These are phyloP conservation scores for Cervus canadensis DNA, from an alignment of 2,113 vertebrate species.

Conservation along the genomic window DNA sequence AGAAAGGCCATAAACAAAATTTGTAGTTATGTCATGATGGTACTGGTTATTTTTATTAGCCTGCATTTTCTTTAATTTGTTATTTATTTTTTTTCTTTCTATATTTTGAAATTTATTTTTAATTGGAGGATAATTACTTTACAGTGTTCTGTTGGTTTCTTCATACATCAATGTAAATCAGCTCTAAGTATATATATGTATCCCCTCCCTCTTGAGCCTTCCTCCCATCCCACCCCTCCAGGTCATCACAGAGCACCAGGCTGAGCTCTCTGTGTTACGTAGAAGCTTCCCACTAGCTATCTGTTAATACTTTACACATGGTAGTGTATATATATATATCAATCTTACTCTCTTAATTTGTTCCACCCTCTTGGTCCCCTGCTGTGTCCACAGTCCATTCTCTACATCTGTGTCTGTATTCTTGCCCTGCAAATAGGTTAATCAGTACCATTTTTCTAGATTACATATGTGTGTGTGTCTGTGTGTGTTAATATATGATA, in stretches of 20 bases:
- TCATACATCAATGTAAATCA: background rate
- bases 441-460: background rate
- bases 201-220: background rate
- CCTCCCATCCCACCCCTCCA: background rate
- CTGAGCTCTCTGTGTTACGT: background rate
- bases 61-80: background rate
- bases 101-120: background rate
- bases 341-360: background rate
- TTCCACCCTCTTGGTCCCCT: background rate
- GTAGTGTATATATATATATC: background rate
- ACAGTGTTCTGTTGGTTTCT: background rate
- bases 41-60: background rate
- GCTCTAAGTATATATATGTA: background rate
- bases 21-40: background rate
- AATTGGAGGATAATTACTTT: background rate
- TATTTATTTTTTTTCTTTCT: background rate
- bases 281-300: background rate
- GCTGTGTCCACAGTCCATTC: background rate
- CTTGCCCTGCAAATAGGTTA: background rate
- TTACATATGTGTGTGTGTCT: accelerated
- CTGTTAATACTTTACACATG: background rate
- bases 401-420: background rate
- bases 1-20: background rate
- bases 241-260: background rate
- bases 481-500: background rate